Evolutionary conservation across 2,113 vertebrate genomes (phyloP).

Genomic region (Galeopterus variegatus): DNA sequence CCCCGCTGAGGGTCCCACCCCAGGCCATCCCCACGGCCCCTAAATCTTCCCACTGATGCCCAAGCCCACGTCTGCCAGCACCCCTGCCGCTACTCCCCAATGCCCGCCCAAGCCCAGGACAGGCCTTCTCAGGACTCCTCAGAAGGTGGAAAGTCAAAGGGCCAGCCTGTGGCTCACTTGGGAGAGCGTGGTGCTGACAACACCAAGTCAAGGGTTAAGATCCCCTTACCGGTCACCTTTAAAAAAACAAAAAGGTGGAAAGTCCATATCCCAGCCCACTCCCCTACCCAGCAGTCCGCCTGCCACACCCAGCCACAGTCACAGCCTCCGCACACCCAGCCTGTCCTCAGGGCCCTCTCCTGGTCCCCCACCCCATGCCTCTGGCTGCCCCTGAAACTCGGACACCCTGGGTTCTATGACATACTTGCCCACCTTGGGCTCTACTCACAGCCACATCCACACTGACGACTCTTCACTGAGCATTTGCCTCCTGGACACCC

Average conservation of each 20-base stretch:
- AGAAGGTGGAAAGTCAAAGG: not conserved
- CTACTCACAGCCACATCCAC: fast-evolving
- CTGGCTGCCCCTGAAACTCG: fast-evolving
- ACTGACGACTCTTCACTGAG: not conserved
- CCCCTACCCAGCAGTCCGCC: not conserved
- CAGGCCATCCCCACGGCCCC: too few relatives aligned
- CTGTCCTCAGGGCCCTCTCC: not conserved
- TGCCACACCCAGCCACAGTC: not conserved
- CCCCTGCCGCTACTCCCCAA: fast-evolving
- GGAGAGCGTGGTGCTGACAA: too few relatives aligned
- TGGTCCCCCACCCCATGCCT: not conserved
- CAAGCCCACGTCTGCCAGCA: not conserved
- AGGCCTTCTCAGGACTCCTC: not conserved
- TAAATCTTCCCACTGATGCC: too few relatives aligned
- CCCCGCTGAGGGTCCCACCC: not conserved
- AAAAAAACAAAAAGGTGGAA: too few relatives aligned
- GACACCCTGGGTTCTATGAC: fast-evolving
- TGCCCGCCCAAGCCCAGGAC: not conserved
- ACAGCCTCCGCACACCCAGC: not conserved
- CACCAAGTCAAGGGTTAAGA: too few relatives aligned
- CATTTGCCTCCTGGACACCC: not conserved
- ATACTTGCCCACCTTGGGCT: fast-evolving
- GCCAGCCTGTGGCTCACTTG: too few relatives aligned
- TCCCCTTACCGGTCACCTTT: too few relatives aligned
- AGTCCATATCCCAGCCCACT: not conserved